phyloP scores from a whole-genome alignment of 2,888 invertebrate species.

The Dyspetes luteomarginatus region DNA sequence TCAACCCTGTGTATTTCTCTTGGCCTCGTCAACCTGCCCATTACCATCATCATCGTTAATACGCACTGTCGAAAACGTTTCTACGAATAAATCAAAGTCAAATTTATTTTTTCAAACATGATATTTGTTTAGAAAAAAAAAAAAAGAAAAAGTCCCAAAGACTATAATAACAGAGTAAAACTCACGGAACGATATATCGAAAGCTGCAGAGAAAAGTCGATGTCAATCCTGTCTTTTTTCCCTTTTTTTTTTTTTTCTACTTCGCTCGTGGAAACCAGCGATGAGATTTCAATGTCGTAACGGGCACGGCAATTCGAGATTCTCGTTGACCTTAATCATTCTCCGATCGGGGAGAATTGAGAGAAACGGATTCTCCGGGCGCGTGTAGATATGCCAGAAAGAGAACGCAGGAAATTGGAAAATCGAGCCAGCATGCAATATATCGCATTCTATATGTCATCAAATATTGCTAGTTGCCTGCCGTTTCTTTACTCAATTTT shows the following conservation, averaged over 20 bases:
- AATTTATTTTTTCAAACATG: conserved; percentile 2
- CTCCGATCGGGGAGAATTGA: conserved; percentile 29
- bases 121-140: neutral
- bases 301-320: conserved; percentile 46
- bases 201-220: conserved; percentile 25
- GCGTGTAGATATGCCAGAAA: conserved; percentile 5
- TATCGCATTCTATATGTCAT: conserved; percentile 14
- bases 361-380: conserved; percentile 13
- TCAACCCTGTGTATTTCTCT: conserved; percentile 57
- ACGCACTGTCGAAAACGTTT: neutral
- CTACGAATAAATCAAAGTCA: neutral
- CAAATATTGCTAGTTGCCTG: neutral
- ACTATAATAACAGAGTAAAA: conserved; percentile 30
- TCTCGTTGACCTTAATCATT: conserved; percentile 59
- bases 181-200: conserved; percentile 13
- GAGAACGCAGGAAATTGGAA: conserved; percentile 51
- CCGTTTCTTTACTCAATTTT: neutral
- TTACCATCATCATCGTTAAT: neutral
- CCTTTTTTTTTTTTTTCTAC: conserved; percentile 7
- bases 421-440: conserved; percentile 39
- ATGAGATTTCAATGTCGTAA: conserved; percentile 54
- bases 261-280: neutral
- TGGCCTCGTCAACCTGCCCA: conserved; percentile 27
- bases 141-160: neutral
- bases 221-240: conserved; percentile 16